Evolutionary conservation across 2,797 vertebrate genomes (phyloP), one percentile per base, ranked within the genome.

Genomic region (Sparus aurata): DNA sequence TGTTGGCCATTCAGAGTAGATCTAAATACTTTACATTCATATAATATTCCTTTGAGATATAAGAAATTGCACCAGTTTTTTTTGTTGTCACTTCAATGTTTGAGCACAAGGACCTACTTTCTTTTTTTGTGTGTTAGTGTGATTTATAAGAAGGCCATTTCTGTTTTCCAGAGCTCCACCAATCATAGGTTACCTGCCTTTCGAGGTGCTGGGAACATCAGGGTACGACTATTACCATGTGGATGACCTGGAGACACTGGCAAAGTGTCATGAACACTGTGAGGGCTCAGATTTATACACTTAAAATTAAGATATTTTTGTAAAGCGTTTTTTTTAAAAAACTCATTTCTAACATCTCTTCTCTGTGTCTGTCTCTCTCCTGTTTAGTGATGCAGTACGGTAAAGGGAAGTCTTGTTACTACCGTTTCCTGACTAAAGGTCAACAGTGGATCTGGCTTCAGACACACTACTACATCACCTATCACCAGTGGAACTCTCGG

Each of bases 401-500:
- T 63, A 99, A 99, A 95, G 98, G 98, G 76, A 99, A 98, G 93
- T 99, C 98, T 1, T 99, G 98, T 91, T 98, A 99, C 93, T 99
- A 99, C 86, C 96, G 98, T 76, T 99, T 99, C 95, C 96, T 99
- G 85, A 99, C 98, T 52, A 99, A 99, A 95, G 98, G 98, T 71
- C 98, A 99, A 52, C 98, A 99, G 68, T 99, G 98, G 98, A 99
- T 99, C 91, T 99, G 98, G 98, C 95, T 99, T 64, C 98, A 99
- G 80, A 99, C 98, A 34, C 97, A 97, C 88, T 99, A 99, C 93
- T 99, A 99, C 89, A 99, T 99, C 91, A 99, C 98, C 63, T 99
- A 99, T 77, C 98, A 99, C 88, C 98, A 99, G 89, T 99, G 98
- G 98, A 99, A 99, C 95, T 99, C 98, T 58, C 95, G 97, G 66